These are phyloP conservation scores for Apoda limacodes DNA, from an alignment of 2,888 invertebrate genomes.

Conservation along the genomic window DNA sequence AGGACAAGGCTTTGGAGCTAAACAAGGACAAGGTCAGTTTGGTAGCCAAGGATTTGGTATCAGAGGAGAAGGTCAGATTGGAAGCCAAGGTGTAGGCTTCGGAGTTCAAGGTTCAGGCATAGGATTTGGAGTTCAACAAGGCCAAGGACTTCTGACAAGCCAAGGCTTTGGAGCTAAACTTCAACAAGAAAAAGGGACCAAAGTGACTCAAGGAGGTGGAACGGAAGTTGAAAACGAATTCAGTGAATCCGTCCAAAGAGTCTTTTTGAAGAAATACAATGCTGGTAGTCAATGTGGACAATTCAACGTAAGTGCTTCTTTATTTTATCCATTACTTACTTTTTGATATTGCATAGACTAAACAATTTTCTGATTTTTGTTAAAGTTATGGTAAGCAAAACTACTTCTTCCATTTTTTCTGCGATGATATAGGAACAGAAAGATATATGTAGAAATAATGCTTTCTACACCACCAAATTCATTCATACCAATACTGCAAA, in stretches of 20 bases:
- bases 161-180: slow-evolving; percentile 25
- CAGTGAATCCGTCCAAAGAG: slow-evolving; percentile 36
- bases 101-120: slow-evolving; percentile 9
- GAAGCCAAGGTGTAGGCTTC: neutral
- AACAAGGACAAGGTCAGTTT: slow-evolving; percentile 21
- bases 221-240: slow-evolving; percentile 36
- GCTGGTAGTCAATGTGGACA: slow-evolving; percentile 47
- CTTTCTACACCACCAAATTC: too few species aligned
- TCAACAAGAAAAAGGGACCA: slow-evolving; percentile 20
- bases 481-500: too few species aligned
- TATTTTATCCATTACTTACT: too few species aligned
- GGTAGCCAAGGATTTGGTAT: slow-evolving; percentile 22
- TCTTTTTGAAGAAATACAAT: slow-evolving; percentile 37
- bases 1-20: slow-evolving; percentile 19
- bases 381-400: too few species aligned
- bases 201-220: slow-evolving; percentile 26
- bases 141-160: slow-evolving; percentile 19
- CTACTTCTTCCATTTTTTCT: too few species aligned
- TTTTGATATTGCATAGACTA: too few species aligned
- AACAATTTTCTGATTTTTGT: too few species aligned
- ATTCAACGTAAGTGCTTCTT: slow-evolving; percentile 43
- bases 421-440: too few species aligned
- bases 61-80: slow-evolving; percentile 1
- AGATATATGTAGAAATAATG: too few species aligned
- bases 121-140: slow-evolving; percentile 17